Base-by-base conservation (phyloP, 2,797 vertebrate genomes). In the Semaprochilodus insignis region DNA sequence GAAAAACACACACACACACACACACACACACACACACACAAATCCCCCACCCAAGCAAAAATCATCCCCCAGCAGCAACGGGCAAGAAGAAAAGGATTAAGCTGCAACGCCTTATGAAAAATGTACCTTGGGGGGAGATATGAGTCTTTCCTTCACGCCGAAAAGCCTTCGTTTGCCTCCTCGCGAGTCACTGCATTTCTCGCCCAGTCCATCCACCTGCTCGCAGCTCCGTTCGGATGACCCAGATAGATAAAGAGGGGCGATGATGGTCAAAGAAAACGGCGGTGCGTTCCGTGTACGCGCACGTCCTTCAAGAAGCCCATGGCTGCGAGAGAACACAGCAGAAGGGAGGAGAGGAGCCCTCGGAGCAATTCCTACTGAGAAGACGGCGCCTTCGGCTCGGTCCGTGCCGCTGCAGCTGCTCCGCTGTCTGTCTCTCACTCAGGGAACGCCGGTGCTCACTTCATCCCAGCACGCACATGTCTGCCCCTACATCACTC, bases 51-150 rank as follows among this genome's bases (percentile, higher is more conserved):
- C 31, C 17, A n/a, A 34, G 31, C 60, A 19, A 67, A 17, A 16
- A 34, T 25, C 17, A 17, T 69, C 2, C 21, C 31, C 17, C 15
- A 36, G 25, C 15, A 31, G n/a, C 44, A 27, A 48, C 23, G 23
- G 44, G 27, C 2, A 60, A 71, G n/a, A 34, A 36, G 36, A 36
- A 62, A 80, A 57, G 31, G 66, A 57, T 51, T 27, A 40, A 71
- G 14, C 69, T 75, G 66, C 65, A 69, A 69, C 23, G 66, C 67
- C 66, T 77, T 44, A 13, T 44, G 54, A 23, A 44, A 88, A 85
- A 90, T 90, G 91, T 95, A 96, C 95, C 95, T 95, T 92, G 87
- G 89, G 88, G 89, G 89, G 89, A 90, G 91, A 91, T 81, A 78
- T 90, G 44, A 82, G 85, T 86, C 60, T 74, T 31, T 74, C 90